Percentiles rank a stretch among this genome's conserved stretches.
Evolutionary conservation across 2,888 invertebrate species (phyloP).

Genomic region (Trileptium ribeirensis): DNA sequence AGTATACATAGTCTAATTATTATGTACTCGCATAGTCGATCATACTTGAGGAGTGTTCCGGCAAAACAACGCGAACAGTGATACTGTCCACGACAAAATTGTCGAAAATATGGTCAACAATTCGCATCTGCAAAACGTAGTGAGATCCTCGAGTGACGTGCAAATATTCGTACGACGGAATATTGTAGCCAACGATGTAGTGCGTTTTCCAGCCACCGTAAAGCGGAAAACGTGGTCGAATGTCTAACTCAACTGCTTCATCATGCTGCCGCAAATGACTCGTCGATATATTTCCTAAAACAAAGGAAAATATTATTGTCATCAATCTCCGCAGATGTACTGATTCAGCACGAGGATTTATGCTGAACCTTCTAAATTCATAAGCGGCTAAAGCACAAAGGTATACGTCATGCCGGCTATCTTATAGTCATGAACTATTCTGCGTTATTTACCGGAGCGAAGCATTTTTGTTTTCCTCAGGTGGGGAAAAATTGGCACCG

Average conservation of each 20-base stretch:
- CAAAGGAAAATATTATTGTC: too few species aligned
- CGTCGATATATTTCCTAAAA: conserved; percentile 77
- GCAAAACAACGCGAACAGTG: conserved; percentile 78
- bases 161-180: conserved; percentile 91
- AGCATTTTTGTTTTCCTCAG: too few species aligned
- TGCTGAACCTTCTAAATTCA: too few species aligned
- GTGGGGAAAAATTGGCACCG: too few species aligned
- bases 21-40: conserved; percentile 45
- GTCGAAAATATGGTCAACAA: conserved; percentile 93
- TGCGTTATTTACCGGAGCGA: too few species aligned
- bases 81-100: conserved; percentile 89
- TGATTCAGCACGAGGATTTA: too few species aligned
- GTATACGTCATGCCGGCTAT: too few species aligned
- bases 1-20: neutral
- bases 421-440: too few species aligned
- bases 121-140: conserved; percentile 72
- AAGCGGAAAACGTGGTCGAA: conserved; percentile 90
- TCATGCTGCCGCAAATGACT: conserved; percentile 78
- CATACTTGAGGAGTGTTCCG: conserved; percentile 67
- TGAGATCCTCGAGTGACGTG: conserved; percentile 62
- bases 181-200: conserved; percentile 90
- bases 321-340: too few species aligned
- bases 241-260: conserved; percentile 86
- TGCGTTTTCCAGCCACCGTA: conserved; percentile 99
- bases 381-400: too few species aligned